phyloP scores from a whole-genome alignment of 1,140 invertebrate species.

The Trichonephila clavata region DNA sequence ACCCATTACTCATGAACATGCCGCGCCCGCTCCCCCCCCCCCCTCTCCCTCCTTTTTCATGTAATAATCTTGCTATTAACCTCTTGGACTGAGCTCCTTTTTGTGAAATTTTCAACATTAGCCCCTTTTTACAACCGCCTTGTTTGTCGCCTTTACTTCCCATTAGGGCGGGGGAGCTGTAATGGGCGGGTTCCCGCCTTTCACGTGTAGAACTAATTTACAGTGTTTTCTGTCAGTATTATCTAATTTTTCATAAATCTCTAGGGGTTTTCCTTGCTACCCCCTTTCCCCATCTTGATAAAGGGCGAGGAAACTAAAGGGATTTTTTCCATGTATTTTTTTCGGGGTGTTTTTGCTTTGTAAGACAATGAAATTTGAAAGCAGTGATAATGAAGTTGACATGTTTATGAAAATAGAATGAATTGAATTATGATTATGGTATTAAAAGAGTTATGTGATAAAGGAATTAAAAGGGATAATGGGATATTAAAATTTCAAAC shows the following conservation, averaged over 20 bases:
- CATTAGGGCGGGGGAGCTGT: not conserved
- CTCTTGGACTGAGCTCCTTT: slow-evolving; percentile 16
- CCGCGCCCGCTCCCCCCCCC: slow-evolving; percentile 24
- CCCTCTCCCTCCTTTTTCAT: slow-evolving; percentile 15
- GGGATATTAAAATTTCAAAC: no score
- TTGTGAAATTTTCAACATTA: slow-evolving; percentile 50
- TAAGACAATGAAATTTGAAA: no score
- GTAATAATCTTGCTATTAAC: slow-evolving; percentile 55
- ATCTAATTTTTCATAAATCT: not conserved
- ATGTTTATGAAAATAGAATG: no score
- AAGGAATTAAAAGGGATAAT: no score
- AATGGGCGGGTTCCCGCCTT: not conserved
- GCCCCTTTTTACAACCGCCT: slow-evolving; percentile 27
- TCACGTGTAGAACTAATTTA: slow-evolving; percentile 27
- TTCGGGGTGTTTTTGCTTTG: not conserved
- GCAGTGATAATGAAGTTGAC: no score
- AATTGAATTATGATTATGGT: no score
- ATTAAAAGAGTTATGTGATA: no score
- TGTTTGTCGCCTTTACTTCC: not conserved
- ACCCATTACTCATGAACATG: slow-evolving; percentile 16
- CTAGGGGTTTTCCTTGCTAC: not conserved
- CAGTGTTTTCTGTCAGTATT: not conserved
- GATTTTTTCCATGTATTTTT: not conserved
- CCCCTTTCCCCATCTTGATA: not conserved
- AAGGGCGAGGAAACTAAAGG: not conserved